These are phyloP conservation scores for Montipora foliosa DNA, from an alignment of 64 coral and sea anemone species.

Conservation along the genomic window DNA sequence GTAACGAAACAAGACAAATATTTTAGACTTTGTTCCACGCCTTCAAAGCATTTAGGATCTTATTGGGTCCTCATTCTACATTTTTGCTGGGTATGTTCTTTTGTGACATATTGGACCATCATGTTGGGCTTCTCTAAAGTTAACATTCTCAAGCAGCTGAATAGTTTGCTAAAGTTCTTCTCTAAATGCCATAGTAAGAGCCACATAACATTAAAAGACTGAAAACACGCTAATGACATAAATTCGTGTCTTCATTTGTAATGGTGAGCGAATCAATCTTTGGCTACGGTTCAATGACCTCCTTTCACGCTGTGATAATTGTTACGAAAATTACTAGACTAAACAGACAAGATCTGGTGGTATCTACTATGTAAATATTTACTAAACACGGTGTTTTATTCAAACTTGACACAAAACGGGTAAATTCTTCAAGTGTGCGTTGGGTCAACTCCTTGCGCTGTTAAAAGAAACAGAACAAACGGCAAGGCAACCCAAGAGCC, in stretches of 20 bases:
- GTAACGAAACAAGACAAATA: neutral
- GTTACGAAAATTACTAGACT: slow-evolving; percentile 4
- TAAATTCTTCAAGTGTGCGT: neutral
- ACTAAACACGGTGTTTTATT: neutral
- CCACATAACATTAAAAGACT: neutral
- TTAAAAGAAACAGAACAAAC: neutral
- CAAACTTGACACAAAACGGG: neutral
- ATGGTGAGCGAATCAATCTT: neutral
- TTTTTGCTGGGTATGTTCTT: too few relatives aligned
- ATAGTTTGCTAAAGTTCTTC: too few relatives aligned
- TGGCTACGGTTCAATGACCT: neutral
- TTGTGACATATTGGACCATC: too few relatives aligned
- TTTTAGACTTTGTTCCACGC: neutral
- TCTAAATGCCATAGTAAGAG: too few relatives aligned
- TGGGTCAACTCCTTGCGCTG: neutral
- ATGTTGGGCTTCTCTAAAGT: too few relatives aligned
- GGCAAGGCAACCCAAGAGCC: neutral
- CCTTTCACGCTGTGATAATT: neutral
- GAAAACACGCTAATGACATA: slow-evolving; percentile 1
- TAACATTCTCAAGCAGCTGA: too few relatives aligned
- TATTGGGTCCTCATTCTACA: too few relatives aligned
- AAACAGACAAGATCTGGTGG: neutral
- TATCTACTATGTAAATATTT: slow-evolving; percentile 22
- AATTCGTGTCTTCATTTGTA: neutral
- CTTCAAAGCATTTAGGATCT: neutral